Evolutionary conservation across 37 sponge, comb jelly and placozoan genomes (phyloP), one percentile per base, ranked within the genome.

Genomic region (Chondrosia reniformis): DNA sequence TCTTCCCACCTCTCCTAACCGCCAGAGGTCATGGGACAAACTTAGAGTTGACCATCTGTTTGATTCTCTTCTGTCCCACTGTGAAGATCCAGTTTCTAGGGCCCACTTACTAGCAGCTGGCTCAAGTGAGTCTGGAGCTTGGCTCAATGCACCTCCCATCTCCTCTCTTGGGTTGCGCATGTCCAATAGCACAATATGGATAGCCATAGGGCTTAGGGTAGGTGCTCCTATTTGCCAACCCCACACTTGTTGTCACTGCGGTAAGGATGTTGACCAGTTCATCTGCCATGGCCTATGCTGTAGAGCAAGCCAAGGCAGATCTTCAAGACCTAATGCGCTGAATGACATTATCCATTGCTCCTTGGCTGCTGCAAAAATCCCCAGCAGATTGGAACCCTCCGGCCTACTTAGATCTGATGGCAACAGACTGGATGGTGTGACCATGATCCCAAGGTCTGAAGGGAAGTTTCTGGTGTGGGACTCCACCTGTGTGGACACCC

Each of bases 121-220:
- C 22, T 30, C 74, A 22, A 27, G 13, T 4, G 81, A 81, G 42
- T 67, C 81, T 37, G 74, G 81, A 25, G 73, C 74, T 13, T 81
- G 61, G 81, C 41, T 81, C 21, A 69, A 52, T 54, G 74, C 81
- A 3, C 58, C 63, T 2, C 81, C 81, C n/a, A 41, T 81, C 32
- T 54, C 81, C 30, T 81, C 81, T 9, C 28, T 71, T 34, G 73
- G 81, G 8, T 56, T 71, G 22, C 41, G 57, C 15, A 69, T 81
- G 73, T 30, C 22, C 72, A 42, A 81, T 81, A 43, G 52, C 17
- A 25, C 73, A 15, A 25, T 81, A 37, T 33, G 81, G 19, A 76
- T 83, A 65, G 84, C 84, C 37, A 39, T 83, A 21, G 84, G 84
- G 46, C 67, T 83, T 9, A 31, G 84, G 3, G 41, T 83, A 24